Conservation (phyloP, 2,888 invertebrate species). For the Cosmopolites sordidus region DNA sequence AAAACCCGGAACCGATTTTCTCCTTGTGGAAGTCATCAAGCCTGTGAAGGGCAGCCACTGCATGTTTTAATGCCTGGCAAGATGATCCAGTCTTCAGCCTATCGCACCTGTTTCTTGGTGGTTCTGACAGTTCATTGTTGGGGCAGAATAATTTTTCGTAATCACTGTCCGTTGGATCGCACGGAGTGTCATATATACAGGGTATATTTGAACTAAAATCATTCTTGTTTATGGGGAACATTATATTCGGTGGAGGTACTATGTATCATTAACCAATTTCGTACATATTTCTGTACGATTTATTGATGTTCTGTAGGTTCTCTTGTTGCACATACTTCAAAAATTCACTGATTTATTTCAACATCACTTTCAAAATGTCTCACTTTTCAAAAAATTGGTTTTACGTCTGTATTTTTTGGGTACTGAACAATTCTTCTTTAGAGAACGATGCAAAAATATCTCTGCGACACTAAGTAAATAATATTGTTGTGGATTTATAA, state of each 20-base stretch:
- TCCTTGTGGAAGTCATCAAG: constrained; percentile 91
- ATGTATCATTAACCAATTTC: constrained; percentile 48
- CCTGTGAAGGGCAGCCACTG: constrained; percentile 86
- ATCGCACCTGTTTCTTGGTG: constrained; percentile 47
- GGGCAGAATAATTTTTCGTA: constrained; percentile 46
- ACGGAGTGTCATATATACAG: constrained; percentile 47
- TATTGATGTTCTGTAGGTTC: constrained; percentile 33
- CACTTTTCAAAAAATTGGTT: not conserved
- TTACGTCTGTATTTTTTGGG: not conserved
- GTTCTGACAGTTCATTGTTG: constrained; percentile 47
- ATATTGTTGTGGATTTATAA: constrained; percentile 25
- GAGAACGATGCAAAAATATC: constrained; percentile 7
- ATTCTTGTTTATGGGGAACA: constrained; percentile 41
- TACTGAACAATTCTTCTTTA: not conserved
- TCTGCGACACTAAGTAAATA: constrained; percentile 14
- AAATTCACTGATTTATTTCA: constrained; percentile 18
- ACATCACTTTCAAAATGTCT: constrained; percentile 21
- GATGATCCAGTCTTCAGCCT: constrained; percentile 68
- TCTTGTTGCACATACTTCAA: constrained; percentile 38
- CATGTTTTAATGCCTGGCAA: constrained; percentile 85
- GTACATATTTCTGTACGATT: constrained; percentile 45
- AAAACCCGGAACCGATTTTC: constrained; percentile 92
- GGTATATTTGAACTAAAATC: constrained; percentile 38
- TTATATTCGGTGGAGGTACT: constrained; percentile 34
- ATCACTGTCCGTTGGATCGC: constrained; percentile 45